Conservation (phyloP, 1,140 invertebrate species). For the Drosophila watanabei region DNA sequence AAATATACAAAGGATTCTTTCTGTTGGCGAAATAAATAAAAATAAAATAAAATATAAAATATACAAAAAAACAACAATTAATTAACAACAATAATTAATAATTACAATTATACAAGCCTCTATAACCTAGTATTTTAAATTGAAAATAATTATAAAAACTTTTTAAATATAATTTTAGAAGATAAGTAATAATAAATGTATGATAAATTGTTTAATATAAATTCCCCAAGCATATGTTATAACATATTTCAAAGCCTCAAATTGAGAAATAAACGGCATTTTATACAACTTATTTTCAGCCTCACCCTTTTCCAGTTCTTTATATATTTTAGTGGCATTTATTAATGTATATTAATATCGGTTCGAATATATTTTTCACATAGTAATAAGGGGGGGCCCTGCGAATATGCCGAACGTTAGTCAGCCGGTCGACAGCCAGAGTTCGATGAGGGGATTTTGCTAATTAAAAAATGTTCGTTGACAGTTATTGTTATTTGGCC, state of each 20-base stretch:
- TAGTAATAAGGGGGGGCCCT: slow-evolving; percentile 31
- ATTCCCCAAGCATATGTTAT: background rate
- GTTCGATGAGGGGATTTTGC: slow-evolving; percentile 46
- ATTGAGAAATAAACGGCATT: slow-evolving; percentile 11
- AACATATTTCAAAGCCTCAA: background rate
- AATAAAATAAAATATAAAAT: too few species aligned
- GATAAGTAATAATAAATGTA: background rate
- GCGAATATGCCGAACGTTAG: slow-evolving; percentile 37
- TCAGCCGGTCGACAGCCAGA: slow-evolving; percentile 33
- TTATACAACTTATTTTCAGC: background rate
- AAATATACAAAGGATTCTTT: too few species aligned
- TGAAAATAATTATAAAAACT: too few species aligned
- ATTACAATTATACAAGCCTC: too few species aligned
- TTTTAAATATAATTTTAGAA: background rate
- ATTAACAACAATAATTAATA: too few species aligned
- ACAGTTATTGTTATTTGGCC: slow-evolving; percentile 82
- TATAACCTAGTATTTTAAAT: background rate
- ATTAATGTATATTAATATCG: slow-evolving; percentile 39
- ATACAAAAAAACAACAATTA: too few species aligned
- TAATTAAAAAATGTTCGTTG: slow-evolving; percentile 80
- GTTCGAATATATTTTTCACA: slow-evolving; percentile 61
- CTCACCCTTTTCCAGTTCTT: slow-evolving; percentile 23
- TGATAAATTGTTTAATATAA: too few species aligned
- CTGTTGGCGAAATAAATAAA: too few species aligned
- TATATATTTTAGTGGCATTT: slow-evolving; percentile 67